Base-by-base conservation (phyloP, 2,888 invertebrate species). In the Pharmacophagus antenor region DNA sequence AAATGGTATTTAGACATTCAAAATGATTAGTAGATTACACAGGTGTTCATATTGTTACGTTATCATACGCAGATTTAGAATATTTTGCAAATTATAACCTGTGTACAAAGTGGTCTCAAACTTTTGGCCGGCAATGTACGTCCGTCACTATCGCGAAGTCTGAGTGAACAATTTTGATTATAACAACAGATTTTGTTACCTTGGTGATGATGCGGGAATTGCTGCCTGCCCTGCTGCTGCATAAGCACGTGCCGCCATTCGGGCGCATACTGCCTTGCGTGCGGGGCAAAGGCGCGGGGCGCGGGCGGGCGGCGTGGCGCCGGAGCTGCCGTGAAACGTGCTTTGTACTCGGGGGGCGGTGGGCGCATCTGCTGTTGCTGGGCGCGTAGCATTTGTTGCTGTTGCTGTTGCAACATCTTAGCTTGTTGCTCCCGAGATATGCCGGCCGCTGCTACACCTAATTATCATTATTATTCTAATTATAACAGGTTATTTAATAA, bases 271-370 rank as follows among this genome's bases (percentile, higher is more conserved):
- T 79, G 82, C n/a, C 85, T 79, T 70, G 90, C 82, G 74, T 79
- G 84, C 60, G 78, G 79, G 31, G 79, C 69, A 77, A 79, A 81
- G 63, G 80, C 63, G 44, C 64, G 64, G 31, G 70, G 67, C 70
- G 80, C 47, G 67, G 82, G 56, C 74, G 79, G 52, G 72, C 75
- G 57, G 74, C 70, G 57, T 76, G 79, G 52, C 71, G 62, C 69
- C 62, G 62, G 68, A 58, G 68, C 76, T 57, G 70, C 74, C 78
- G 80, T 92, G 85, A 87, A 94, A 70, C 91, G 92, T 73, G 95
- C 93, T 82, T 96, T 96, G 85, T 97, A 96, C 81, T 96, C 96
- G 2, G 96, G 97, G 46, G 96, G 96, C 21, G 96, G 96, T 25
- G 96, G 95, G 56, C 95, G 92, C 87, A 85, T 84, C 70, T 87